Evolutionary conservation across 2,797 vertebrate genomes (phyloP), one percentile per base, ranked within the genome.

Genomic region (Esox masquinongy): DNA sequence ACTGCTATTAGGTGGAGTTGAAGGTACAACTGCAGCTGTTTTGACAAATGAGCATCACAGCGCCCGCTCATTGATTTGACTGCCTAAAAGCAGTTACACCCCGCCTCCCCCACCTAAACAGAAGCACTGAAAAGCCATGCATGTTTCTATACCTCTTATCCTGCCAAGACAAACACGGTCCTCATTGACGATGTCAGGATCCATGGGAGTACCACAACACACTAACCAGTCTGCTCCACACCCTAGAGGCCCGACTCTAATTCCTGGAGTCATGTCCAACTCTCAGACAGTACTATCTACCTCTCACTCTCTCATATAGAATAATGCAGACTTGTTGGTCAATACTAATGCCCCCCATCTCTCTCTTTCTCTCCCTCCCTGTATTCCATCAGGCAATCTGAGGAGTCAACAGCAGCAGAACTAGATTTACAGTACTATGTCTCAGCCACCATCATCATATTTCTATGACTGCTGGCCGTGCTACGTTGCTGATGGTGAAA

Each of bases 181-280:
- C 79, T 74, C 49, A 9, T 5, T 39, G 16, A 5, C 39, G 31
- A 73, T 82, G 78, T 63, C 78, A 78, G 63, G 75, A 34, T 76
- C 86, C 84, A 82, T 80, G 83, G 84, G 81, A 88, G 88, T 82
- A 89, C 75, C 43, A 61, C 74, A 81, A 83, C 78, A 76, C 81
- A 51, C 63, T 29, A 53, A 75, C 67, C 73, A 22, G 47, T 29
- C n/a, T 47, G 43, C 79, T 77, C 73, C 84, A 85, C 87, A 82
- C 79, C 68, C 29, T 82, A 77, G 85, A 77, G 79, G 80, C 79
- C 34, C 17, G 29, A 22, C 50, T 51, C 49, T 29, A 53, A 53
- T 71, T 69, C 61, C 5, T 29, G 73, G 77, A 86, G 84, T 87
- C 77, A 85, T 16, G 31, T 69, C 68, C n/a, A 11, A 24, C 68